Evolutionary conservation across 2,888 invertebrate genomes (phyloP).

Genomic region (Steinernema carpocapsae): DNA sequence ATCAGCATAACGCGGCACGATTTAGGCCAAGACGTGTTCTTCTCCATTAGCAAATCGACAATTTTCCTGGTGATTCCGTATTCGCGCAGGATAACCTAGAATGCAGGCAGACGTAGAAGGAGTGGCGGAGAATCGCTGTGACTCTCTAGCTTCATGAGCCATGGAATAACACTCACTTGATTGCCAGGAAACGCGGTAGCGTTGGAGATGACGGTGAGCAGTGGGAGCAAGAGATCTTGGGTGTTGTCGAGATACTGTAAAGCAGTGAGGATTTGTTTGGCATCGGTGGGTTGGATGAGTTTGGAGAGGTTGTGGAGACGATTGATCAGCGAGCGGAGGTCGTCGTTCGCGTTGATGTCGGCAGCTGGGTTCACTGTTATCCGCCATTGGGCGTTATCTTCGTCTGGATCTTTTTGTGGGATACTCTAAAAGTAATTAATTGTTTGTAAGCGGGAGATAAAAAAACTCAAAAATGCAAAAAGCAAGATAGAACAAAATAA

Average conservation of each 20-base stretch:
- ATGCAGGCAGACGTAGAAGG: constrained; percentile 3
- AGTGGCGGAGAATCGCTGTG: neutral
- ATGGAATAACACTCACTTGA: constrained; percentile 49
- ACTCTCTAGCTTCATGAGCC: too few relatives aligned
- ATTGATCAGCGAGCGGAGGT: constrained; percentile 54
- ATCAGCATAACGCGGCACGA: constrained; percentile 62
- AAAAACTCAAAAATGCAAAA: neutral
- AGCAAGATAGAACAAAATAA: too few relatives aligned
- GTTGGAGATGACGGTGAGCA: constrained; percentile 62
- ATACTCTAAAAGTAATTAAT: constrained; percentile 51
- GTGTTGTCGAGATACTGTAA: constrained; percentile 57
- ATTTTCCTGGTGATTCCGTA: constrained; percentile 57
- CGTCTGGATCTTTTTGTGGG: constrained; percentile 64
- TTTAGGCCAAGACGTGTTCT: constrained; percentile 54
- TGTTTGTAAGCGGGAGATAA: neutral
- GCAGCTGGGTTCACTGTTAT: constrained; percentile 64
- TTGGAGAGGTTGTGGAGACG: constrained; percentile 60
- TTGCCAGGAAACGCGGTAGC: constrained; percentile 62
- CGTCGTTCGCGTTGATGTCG: constrained; percentile 54
- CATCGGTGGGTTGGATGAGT: constrained; percentile 56
- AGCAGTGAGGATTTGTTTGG: constrained; percentile 59
- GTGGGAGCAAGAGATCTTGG: constrained; percentile 59
- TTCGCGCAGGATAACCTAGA: constrained; percentile 55
- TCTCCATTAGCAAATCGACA: constrained; percentile 55
- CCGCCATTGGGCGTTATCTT: constrained; percentile 60